A percentile compares a stretch with the other conserved stretches of the same genome.
Conservation (phyloP, 2,797 vertebrate species). For the Meda fulgida region DNA sequence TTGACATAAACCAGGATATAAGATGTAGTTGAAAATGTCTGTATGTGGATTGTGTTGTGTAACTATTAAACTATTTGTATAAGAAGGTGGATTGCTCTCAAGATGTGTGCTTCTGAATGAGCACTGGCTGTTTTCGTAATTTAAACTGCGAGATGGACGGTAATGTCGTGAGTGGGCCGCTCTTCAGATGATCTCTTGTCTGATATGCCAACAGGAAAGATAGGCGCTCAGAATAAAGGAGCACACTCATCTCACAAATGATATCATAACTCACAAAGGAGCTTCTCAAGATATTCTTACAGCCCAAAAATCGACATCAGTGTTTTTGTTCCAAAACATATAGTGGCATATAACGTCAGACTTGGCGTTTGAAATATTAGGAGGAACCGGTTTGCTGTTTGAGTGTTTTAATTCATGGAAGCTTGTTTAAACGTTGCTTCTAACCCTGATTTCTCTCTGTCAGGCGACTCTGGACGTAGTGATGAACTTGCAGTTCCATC, state of each 20-base stretch:
- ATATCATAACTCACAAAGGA: neutral
- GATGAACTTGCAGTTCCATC: slow-evolving; percentile 97
- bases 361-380: neutral
- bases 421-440: neutral
- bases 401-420: neutral
- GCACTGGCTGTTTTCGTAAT: neutral
- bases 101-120: slow-evolving; percentile 10
- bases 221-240: neutral
- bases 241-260: neutral
- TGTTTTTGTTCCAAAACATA: neutral
- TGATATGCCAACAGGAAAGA: neutral
- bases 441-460: neutral
- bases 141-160: neutral
- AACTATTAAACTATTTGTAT: neutral
- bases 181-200: slow-evolving; percentile 4
- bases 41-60: neutral
- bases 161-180: slow-evolving; percentile 4
- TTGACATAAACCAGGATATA: neutral
- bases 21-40: neutral
- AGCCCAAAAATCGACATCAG: neutral
- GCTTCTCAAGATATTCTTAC: neutral
- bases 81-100: slow-evolving; percentile 3
- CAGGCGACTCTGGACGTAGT: slow-evolving; percentile 95
- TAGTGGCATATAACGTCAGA: neutral
- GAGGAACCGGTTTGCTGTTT: neutral